These are phyloP conservation scores for Chrysaora quinquecirrha DNA, from an alignment of 30 jellyfish, hydroid and myxozoan genomes.

Conservation along the genomic window DNA sequence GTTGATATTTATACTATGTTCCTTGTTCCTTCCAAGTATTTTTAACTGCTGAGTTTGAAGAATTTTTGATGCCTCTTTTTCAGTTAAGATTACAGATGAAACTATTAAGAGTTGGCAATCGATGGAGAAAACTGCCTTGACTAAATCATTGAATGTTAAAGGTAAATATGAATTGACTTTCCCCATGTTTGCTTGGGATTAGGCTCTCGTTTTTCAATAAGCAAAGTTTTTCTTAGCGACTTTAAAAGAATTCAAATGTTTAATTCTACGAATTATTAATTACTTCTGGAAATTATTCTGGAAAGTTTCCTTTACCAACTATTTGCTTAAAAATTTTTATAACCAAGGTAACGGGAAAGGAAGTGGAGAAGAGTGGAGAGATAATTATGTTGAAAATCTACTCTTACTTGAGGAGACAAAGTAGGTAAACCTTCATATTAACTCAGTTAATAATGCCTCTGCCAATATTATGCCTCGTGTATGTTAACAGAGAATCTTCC, in stretches of 20 bases:
- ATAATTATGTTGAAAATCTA: slow-evolving; percentile 20
- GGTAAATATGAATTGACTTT: slow-evolving; percentile 17
- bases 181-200: slow-evolving; percentile 11
- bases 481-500: not conserved
- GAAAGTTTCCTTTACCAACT: not conserved
- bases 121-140: slow-evolving; percentile 40
- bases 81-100: slow-evolving; percentile 35
- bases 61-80: not conserved
- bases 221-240: not conserved
- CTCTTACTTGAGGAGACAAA: slow-evolving; percentile 23
- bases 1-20: slow-evolving; percentile 1
- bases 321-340: not conserved
- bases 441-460: too few species aligned
- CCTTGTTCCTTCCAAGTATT: slow-evolving; percentile 8
- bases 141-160: not conserved
- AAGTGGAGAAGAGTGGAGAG: slow-evolving; percentile 31
- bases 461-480: not conserved
- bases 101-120: slow-evolving; percentile 14
- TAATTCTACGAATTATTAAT: not conserved
- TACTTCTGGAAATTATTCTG: too few species aligned
- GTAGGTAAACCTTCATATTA: slow-evolving; percentile 17
- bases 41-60: slow-evolving; percentile 5
- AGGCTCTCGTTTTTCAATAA: not conserved
- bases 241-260: too few species aligned
- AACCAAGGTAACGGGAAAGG: slow-evolving; percentile 17